Evolutionary conservation across 2,113 vertebrate species (phyloP).

Genomic region (Chunga burmeisteri): DNA sequence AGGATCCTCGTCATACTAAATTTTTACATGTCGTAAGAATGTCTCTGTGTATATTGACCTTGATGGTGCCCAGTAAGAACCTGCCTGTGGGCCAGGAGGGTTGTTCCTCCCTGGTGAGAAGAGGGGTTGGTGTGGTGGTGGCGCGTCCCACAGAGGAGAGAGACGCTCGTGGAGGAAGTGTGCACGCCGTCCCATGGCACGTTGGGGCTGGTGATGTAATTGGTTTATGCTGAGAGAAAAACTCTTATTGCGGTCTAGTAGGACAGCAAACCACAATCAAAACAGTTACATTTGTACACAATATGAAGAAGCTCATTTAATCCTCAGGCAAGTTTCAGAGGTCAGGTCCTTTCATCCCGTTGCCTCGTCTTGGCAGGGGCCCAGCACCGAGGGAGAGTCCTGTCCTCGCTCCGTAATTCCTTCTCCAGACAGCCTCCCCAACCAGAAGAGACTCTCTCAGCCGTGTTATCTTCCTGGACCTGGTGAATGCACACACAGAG

Average conservation of each 20-base stretch:
- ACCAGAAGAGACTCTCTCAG: background rate
- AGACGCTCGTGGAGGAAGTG: background rate
- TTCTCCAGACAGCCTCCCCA: background rate
- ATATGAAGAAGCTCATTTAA: constrained; percentile 40
- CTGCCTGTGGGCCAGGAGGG: too few species aligned
- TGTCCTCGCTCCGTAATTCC: background rate
- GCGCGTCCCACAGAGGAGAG: background rate
- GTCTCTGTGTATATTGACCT: background rate
- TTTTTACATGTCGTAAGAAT: background rate
- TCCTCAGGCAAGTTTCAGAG: constrained; percentile 17
- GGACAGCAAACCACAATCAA: constrained; percentile 26
- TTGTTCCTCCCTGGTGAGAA: background rate
- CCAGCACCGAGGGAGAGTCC: background rate
- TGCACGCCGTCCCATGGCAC: background rate
- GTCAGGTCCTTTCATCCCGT: constrained; percentile 3
- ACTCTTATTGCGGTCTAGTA: background rate
- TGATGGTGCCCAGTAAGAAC: background rate
- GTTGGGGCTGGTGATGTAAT: background rate
- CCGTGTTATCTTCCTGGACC: background rate
- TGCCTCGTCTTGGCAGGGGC: background rate
- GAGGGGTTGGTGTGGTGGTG: background rate
- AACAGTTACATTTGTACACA: background rate
- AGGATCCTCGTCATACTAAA: background rate
- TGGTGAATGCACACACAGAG: background rate
- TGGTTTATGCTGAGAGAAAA: constrained; percentile 9